Base-by-base conservation (phyloP, 2,113 vertebrate genomes). In the Porphyrio hochstetteri region DNA sequence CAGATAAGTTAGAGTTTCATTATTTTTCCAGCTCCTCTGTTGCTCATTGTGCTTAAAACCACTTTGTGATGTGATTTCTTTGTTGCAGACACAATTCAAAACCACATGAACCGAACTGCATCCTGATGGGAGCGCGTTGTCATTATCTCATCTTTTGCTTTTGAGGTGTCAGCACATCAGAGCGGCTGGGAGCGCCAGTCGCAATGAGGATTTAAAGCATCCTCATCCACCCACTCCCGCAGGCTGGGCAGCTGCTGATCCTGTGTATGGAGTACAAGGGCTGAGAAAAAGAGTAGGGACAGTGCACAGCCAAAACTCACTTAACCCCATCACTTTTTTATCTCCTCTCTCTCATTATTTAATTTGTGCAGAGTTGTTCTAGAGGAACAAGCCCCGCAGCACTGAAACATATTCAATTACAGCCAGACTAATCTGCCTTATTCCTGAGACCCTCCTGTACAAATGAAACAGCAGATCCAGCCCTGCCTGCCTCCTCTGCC, bases 31-130 rank as follows among this genome's bases (percentile, higher is more conserved):
- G 52, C 38, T 90, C 64, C 64, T 82, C 23, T 13, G 5, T 48
- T 88, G 60, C 60, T 92, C 35, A 1, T 42, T 75, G 40, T 35
- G 25, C 42, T 93, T 70, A 42, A 93, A 92, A 63, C 65, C 2
- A 2, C 68, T 83, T 81, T 83, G 48, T 85, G 71, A 71, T 59
- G 25, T 2, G 64, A 56, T 78, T 83, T 64, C 82, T 92, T 92
- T 95, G 86, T 78, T 88, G 83, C 56, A 69, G 79, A 70, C 79
- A 70, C 55, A 67, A 38, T 93, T 90, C 71, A 88, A 83, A 94
- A 35, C 82, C 68, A 53, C 60, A 42, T 0, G 2, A 80, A 53
- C 29, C 7, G 64, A 92, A 90, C 29, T 90, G 75, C 71, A 74
- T 80, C 70, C 82, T 77, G 85, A 46, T 92, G 64, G 82, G 90